Conservation (phyloP, 2,888 invertebrate genomes). For the Bedellia somnulentella region DNA sequence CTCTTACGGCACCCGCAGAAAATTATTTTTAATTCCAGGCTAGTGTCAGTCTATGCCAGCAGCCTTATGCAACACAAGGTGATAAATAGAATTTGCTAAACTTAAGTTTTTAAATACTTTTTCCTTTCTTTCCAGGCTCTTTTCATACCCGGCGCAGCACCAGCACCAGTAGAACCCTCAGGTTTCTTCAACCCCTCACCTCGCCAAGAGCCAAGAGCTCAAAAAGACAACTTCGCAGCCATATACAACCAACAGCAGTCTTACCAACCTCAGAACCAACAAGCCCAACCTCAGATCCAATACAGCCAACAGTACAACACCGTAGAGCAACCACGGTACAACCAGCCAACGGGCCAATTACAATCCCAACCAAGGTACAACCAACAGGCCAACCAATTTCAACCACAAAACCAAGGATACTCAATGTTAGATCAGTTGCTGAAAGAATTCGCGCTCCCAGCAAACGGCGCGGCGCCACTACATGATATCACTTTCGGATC, state of each 20-base stretch:
- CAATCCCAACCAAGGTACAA: background rate
- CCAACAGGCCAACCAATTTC: slow-evolving; percentile 14
- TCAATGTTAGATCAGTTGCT: slow-evolving; percentile 77
- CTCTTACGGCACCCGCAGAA: no score
- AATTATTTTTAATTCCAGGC: no score
- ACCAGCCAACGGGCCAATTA: slow-evolving; percentile 14
- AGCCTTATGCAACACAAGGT: no score
- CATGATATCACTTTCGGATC: slow-evolving; percentile 85
- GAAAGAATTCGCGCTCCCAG: slow-evolving; percentile 77
- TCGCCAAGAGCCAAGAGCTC: background rate
- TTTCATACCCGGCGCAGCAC: slow-evolving; percentile 47
- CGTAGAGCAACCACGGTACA: background rate
- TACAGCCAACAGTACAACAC: background rate
- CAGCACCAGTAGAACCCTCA: slow-evolving; percentile 22
- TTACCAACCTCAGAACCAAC: slow-evolving; percentile 12
- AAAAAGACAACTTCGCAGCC: background rate
- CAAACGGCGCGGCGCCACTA: slow-evolving; percentile 66
- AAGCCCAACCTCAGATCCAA: background rate
- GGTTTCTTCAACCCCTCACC: background rate
- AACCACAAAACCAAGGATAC: slow-evolving; percentile 21
- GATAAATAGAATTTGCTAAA: no score
- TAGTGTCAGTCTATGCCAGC: no score
- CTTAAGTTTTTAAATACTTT: no score
- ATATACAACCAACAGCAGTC: slow-evolving; percentile 8
- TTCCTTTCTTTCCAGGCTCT: slow-evolving; percentile 27